A percentile compares a stretch with the other conserved stretches of the same genome.
Evolutionary conservation across 2,113 vertebrate species (phyloP).

Genomic region (Speoplatyrhinus poulsoni): DNA sequence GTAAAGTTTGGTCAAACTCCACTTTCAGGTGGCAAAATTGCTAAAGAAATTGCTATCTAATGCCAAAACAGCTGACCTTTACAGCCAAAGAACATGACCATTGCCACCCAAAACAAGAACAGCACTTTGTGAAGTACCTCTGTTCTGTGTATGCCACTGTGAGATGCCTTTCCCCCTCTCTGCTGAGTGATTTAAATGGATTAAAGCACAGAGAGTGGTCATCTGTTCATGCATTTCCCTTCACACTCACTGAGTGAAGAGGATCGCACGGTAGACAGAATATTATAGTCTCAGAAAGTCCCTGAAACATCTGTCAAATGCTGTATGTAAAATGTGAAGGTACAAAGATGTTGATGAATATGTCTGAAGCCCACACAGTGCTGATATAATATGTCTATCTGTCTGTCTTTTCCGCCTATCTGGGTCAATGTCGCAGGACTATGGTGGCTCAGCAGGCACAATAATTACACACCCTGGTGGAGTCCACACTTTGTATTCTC

Average conservation of each 20-base stretch:
- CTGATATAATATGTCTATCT: neutral
- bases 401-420: no score
- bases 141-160: constrained; percentile 42
- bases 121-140: constrained; percentile 33
- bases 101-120: constrained; percentile 32
- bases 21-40: constrained; percentile 6
- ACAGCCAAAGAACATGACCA: constrained; percentile 24
- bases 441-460: constrained; percentile 52
- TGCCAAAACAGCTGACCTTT: no score
- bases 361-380: constrained; percentile 6
- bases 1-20: constrained; percentile 11
- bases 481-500: constrained; percentile 72
- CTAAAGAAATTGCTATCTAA: no score
- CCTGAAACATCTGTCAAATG: constrained; percentile 33
- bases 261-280: constrained; percentile 38
- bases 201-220: constrained; percentile 64
- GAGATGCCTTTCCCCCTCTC: constrained; percentile 41
- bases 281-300: constrained; percentile 56
- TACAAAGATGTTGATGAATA: constrained; percentile 40
- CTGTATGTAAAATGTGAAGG: constrained; percentile 40
- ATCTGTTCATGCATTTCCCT: constrained; percentile 66
- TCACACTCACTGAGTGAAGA: constrained; percentile 37
- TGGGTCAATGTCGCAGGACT: constrained; percentile 20
- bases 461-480: constrained; percentile 69
- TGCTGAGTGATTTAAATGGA: constrained; percentile 66